phyloP scores from a whole-genome alignment of 2,888 invertebrate species.

The Dryocosmus kuriphilus region DNA sequence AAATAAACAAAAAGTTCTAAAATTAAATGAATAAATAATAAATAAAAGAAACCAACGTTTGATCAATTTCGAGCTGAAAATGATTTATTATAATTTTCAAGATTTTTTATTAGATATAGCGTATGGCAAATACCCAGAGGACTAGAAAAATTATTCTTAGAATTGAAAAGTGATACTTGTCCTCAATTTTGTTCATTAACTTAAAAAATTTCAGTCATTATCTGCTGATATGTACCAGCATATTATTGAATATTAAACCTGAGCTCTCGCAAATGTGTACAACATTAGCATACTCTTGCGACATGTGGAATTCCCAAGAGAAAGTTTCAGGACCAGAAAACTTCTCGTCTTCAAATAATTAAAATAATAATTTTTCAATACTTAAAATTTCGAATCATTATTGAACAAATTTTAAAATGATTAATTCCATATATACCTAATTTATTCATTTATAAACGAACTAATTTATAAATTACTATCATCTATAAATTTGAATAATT shows the following conservation, averaged over 20 bases:
- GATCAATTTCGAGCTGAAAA: not conserved
- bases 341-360: slow-evolving; percentile 15
- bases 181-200: not conserved
- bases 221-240: slow-evolving; percentile 18
- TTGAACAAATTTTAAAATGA: no score
- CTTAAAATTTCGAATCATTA: not conserved
- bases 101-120: no score
- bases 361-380: not conserved
- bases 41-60: not conserved
- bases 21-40: not conserved
- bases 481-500: not conserved
- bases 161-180: not conserved
- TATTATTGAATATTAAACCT: slow-evolving; percentile 32
- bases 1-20: not conserved
- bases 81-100: no score
- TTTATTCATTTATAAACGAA: no score
- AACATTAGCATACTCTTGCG: slow-evolving; percentile 48
- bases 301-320: slow-evolving; percentile 66
- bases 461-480: no score
- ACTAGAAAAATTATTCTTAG: not conserved
- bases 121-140: not conserved
- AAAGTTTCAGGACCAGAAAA: slow-evolving; percentile 59
- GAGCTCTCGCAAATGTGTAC: slow-evolving; percentile 29
- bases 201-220: not conserved
- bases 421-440: no score